Percentiles rank a stretch among this genome's conserved stretches.
Evolutionary conservation across 2,888 invertebrate genomes (phyloP).

Genomic region (Campoplex capitator): DNA sequence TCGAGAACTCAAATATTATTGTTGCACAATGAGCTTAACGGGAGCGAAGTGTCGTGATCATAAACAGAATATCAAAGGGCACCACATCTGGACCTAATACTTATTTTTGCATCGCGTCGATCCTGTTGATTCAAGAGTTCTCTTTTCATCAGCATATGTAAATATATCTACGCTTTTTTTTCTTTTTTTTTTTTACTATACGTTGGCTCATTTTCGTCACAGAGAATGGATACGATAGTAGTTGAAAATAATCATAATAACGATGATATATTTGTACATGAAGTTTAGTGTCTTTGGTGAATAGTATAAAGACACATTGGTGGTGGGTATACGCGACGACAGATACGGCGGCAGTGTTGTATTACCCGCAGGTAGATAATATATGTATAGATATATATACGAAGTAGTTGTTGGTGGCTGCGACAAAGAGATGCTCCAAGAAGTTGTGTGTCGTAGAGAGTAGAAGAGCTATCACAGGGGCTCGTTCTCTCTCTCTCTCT

Average conservation of each 20-base stretch:
- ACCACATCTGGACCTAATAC: no score
- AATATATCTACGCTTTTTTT: no score
- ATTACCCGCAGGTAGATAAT: slow-evolving; percentile 54
- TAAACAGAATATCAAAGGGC: no score
- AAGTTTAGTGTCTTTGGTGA: slow-evolving; percentile 15
- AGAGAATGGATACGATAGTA: not conserved
- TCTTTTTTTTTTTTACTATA: not conserved
- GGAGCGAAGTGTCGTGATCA: no score
- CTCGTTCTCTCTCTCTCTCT: not conserved
- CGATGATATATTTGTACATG: not conserved
- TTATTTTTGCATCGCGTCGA: not conserved
- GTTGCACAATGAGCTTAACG: no score
- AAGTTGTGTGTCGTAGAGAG: slow-evolving; percentile 70
- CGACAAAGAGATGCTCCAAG: slow-evolving; percentile 65
- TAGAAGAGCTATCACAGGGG: slow-evolving; percentile 72
- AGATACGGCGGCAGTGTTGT: slow-evolving; percentile 60
- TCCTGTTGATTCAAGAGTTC: not conserved
- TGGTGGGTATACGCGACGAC: slow-evolving; percentile 49
- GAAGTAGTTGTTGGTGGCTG: slow-evolving; percentile 67
- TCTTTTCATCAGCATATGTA: not conserved
- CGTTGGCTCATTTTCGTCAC: not conserved
- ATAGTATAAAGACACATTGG: slow-evolving; percentile 58
- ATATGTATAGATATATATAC: slow-evolving; percentile 63
- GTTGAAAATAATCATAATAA: slow-evolving; percentile 8
- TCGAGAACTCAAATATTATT: no score